Conservation (phyloP, 2,113 vertebrate species). For the Mus spicilegus region DNA sequence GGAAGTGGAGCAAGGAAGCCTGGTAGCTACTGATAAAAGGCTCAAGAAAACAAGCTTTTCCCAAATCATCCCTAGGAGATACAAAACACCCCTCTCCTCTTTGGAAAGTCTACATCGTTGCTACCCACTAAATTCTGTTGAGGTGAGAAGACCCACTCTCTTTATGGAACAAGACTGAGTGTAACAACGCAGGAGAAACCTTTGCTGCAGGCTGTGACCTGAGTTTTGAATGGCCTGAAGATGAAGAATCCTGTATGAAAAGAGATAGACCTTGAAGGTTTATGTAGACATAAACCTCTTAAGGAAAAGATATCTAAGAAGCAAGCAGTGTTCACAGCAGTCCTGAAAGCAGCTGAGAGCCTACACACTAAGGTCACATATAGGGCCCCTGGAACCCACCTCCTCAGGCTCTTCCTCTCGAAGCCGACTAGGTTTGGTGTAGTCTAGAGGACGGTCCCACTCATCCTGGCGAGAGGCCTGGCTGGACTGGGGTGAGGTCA, state of each 20-base stretch:
- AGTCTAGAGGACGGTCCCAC: conserved; percentile 98
- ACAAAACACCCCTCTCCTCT: neutral
- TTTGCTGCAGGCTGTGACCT: neutral
- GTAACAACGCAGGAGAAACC: rapidly evolving
- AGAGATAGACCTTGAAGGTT: too few relatives aligned
- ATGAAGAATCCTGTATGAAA: rapidly evolving
- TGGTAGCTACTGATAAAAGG: neutral
- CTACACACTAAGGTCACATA: neutral
- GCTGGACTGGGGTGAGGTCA: conserved; percentile 93
- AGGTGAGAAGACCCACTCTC: neutral
- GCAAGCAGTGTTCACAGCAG: neutral
- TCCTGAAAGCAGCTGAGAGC: neutral
- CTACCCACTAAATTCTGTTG: neutral
- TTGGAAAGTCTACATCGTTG: neutral
- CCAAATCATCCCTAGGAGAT: neutral
- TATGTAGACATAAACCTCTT: neutral
- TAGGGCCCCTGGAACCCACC: conserved; percentile 81
- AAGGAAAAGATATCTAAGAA: neutral
- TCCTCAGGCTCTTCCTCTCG: conserved; percentile 96
- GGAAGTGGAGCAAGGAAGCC: neutral
- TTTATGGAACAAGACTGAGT: neutral
- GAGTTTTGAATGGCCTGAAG: rapidly evolving
- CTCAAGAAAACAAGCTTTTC: neutral
- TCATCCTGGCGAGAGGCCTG: conserved; percentile 96
- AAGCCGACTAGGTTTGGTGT: conserved; percentile 97